Evolutionary conservation across 2,888 invertebrate genomes (phyloP).

Genomic region (Amphimallon solstitiale): DNA sequence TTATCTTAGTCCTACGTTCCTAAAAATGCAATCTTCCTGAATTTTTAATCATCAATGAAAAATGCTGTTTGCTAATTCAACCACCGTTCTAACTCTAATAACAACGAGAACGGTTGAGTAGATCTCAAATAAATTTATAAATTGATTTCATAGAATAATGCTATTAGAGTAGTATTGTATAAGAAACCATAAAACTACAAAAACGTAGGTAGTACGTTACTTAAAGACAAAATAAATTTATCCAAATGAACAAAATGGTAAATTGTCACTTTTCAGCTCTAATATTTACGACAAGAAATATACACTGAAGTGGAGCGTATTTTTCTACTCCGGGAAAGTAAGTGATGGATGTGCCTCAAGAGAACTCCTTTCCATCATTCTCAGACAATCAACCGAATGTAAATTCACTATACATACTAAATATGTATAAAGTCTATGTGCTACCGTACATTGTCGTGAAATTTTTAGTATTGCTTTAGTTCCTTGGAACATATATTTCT

Average conservation of each 20-base stretch:
- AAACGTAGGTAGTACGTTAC: not conserved
- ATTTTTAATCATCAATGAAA: too few relatives aligned
- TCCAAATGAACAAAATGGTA: conserved; percentile 18
- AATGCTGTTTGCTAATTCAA: too few relatives aligned
- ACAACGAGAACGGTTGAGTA: too few relatives aligned
- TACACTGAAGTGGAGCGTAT: conserved; percentile 5
- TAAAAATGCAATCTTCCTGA: too few relatives aligned
- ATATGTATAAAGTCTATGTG: too few relatives aligned
- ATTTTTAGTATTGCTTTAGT: too few relatives aligned
- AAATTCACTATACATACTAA: conserved; percentile 43
- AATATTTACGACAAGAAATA: conserved; percentile 20
- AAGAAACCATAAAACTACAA: conserved; percentile 9
- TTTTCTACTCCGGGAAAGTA: conserved; percentile 41
- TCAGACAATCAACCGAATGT: conserved; percentile 52
- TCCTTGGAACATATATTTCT: too few relatives aligned
- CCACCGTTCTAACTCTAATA: too few relatives aligned
- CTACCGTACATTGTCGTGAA: too few relatives aligned
- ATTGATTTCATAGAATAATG: too few relatives aligned
- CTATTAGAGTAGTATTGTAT: not conserved
- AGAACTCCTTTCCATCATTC: conserved; percentile 51
- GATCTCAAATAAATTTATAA: too few relatives aligned
- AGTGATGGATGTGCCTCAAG: conserved; percentile 52
- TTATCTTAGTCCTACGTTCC: too few relatives aligned
- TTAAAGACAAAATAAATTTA: not conserved
- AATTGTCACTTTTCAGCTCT: conserved; percentile 27